These are phyloP conservation scores for Ctenodactylus gundi DNA, from an alignment of 2,113 vertebrate genomes.

Conservation along the genomic window DNA sequence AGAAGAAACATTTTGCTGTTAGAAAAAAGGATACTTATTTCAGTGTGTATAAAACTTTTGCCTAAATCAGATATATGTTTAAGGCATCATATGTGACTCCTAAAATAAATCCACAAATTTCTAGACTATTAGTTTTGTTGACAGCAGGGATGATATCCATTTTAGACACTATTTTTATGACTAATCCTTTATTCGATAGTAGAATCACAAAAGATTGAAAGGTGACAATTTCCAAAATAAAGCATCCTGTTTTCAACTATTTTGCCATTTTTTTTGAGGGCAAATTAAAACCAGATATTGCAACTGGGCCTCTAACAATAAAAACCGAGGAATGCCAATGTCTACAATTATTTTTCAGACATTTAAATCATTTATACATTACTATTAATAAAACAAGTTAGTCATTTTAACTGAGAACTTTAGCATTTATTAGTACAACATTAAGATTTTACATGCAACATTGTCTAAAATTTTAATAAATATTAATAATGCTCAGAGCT, in stretches of 20 bases:
- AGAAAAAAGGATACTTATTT: neutral
- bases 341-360: neutral
- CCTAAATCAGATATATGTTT: too few relatives aligned
- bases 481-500: neutral
- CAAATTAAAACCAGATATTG: neutral
- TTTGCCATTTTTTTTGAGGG: constrained; percentile 28
- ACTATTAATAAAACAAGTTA: neutral
- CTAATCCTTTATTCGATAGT: neutral
- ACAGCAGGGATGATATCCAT: neutral
- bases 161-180: neutral
- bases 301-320: neutral
- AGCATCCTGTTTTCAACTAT: neutral
- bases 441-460: neutral
- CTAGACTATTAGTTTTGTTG: neutral
- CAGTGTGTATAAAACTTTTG: constrained; percentile 15
- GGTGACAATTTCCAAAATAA: constrained; percentile 24
- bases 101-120: constrained; percentile 27
- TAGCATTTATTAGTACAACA: constrained; percentile 19
- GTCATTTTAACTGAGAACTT: neutral
- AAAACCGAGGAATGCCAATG: neutral
- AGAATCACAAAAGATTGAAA: constrained; percentile 41
- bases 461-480: neutral
- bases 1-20: neutral
- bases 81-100: too few relatives aligned
- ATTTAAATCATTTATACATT: neutral